phyloP scores from a whole-genome alignment of 2,888 invertebrate genomes.

The Drosophila antonietae region DNA sequence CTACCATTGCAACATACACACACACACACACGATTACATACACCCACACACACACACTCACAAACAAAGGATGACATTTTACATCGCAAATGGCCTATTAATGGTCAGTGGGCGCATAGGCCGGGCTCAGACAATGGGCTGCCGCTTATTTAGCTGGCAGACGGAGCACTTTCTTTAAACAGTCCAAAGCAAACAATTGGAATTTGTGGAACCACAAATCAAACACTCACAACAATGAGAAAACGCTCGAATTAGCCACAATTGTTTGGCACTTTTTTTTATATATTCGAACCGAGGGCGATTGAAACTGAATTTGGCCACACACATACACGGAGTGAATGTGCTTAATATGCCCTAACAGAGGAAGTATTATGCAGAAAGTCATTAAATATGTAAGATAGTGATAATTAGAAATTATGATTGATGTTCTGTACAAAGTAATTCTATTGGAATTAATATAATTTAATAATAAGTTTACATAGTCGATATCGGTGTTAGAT shows the following conservation, averaged over 20 bases:
- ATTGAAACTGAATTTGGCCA: constrained; percentile 52
- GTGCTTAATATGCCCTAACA: constrained; percentile 3
- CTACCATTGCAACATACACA: constrained; percentile 46
- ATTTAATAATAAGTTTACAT: background rate
- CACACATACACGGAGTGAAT: constrained; percentile 46
- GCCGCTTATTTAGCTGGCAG: constrained; percentile 10
- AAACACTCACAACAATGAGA: constrained; percentile 66
- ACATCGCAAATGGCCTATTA: constrained; percentile 67
- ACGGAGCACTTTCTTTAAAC: constrained; percentile 55
- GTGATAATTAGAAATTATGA: background rate
- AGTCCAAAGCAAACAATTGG: constrained; percentile 62
- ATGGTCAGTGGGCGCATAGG: constrained; percentile 60
- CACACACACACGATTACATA: background rate
- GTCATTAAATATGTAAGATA: background rate
- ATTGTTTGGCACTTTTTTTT: constrained; percentile 66
- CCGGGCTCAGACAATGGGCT: constrained; percentile 45
- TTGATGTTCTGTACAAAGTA: background rate
- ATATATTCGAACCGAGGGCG: background rate
- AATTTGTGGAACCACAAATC: constrained; percentile 68
- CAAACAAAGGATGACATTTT: constrained; percentile 60
- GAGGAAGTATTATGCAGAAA: background rate
- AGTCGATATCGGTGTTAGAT: no score
- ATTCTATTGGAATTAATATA: no score
- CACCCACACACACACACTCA: constrained; percentile 23
- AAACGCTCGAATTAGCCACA: constrained; percentile 69